Percentiles rank a stretch among this genome's conserved stretches.
Evolutionary conservation across 2,797 vertebrate genomes (phyloP).

Genomic region (Podarcis siculus): DNA sequence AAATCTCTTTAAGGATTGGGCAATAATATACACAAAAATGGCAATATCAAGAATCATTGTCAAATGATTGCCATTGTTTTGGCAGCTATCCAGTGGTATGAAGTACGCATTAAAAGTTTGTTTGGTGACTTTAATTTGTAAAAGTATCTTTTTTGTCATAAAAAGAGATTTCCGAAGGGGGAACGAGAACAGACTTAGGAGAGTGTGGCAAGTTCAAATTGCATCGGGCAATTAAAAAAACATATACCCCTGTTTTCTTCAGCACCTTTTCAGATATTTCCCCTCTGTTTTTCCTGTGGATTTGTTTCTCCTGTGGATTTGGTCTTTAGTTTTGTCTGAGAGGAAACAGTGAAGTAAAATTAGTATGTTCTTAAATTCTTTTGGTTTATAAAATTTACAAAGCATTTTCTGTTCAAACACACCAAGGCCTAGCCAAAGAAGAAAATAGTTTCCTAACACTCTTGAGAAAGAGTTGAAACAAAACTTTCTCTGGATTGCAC

Average conservation of each 20-base stretch:
- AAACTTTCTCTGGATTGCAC: too few relatives aligned
- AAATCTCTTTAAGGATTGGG: neutral
- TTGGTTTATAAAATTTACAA: neutral
- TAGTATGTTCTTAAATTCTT: neutral
- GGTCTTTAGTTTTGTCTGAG: neutral
- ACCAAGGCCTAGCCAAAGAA: neutral
- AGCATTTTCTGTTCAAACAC: neutral
- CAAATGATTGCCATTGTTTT: neutral
- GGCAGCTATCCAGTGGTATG: neutral
- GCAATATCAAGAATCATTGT: neutral
- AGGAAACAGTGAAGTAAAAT: neutral
- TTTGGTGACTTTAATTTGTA: neutral
- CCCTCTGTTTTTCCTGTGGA: neutral
- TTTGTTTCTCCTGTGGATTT: neutral
- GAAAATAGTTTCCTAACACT: neutral
- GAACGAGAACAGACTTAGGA: neutral
- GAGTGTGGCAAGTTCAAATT: neutral
- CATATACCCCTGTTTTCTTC: neutral
- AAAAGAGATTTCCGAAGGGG: neutral
- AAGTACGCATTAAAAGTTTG: neutral
- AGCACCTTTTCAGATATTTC: neutral
- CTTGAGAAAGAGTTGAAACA: neutral
- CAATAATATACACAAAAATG: neutral
- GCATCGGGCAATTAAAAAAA: neutral
- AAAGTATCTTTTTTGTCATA: neutral